A percentile compares a stretch with the other conserved stretches of the same genome.
Evolutionary conservation across 2,797 vertebrate genomes (phyloP).

Genomic region (Parambassis ranga): DNA sequence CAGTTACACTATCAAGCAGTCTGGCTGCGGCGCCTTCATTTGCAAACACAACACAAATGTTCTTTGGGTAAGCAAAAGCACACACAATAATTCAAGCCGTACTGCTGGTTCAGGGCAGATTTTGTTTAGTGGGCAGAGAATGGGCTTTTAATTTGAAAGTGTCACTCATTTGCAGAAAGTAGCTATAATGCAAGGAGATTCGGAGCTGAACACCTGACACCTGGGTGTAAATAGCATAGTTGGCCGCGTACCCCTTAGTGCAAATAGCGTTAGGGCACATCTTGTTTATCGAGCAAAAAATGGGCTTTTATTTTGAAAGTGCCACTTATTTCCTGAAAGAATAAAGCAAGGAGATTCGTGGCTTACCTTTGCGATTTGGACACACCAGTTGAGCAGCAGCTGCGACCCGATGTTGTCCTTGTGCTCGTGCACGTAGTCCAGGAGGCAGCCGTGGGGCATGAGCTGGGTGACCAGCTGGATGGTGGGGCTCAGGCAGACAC

Average conservation of each 20-base stretch:
- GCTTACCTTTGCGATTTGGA: conserved; percentile 97
- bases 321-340: neutral
- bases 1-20: conserved; percentile 37
- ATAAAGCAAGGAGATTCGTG: conserved; percentile 2
- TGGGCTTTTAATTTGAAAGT: conserved; percentile 18
- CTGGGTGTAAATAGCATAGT: too few relatives aligned
- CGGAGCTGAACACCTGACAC: too few relatives aligned
- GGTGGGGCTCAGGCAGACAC: conserved; percentile 94
- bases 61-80: conserved; percentile 33
- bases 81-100: conserved; percentile 17
- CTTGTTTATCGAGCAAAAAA: conserved; percentile 15
- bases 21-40: conserved; percentile 21
- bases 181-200: neutral
- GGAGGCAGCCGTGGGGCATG: conserved; percentile 96
- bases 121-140: conserved; percentile 15
- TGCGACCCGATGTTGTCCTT: conserved; percentile 98
- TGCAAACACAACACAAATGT: conserved; percentile 54
- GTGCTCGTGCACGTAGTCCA: conserved; percentile 96
- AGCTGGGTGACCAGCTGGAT: conserved; percentile 97
- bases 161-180: too few relatives aligned
- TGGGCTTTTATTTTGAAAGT: neutral
- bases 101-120: conserved; percentile 18
- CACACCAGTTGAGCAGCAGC: conserved; percentile 97
- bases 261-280: conserved; percentile 9
- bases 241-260: too few relatives aligned